These are phyloP conservation scores for Drosophila mauritiana DNA, from an alignment of 1,140 invertebrate genomes.

Conservation along the genomic window DNA sequence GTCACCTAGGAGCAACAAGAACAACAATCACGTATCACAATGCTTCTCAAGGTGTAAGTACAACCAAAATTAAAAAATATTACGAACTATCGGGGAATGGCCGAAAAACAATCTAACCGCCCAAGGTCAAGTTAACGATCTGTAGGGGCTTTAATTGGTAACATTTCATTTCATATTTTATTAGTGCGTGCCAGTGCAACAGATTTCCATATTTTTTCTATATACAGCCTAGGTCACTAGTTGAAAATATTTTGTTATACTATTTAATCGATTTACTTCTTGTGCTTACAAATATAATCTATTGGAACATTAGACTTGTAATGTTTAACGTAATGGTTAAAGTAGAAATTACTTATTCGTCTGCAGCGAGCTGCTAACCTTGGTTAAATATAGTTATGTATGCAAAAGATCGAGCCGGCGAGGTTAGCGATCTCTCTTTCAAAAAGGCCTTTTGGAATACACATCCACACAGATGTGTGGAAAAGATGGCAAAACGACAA, in stretches of 20 bases:
- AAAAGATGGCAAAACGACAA: conserved; percentile 1
- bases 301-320: not conserved
- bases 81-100: not conserved
- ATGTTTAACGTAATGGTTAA: not conserved
- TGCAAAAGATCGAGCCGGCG: conserved; percentile 39
- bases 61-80: not conserved
- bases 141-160: not conserved
- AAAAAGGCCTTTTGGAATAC: conserved; percentile 31
- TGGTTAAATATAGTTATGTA: conserved; percentile 21
- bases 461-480: not conserved
- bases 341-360: conserved; percentile 20
- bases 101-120: not conserved
- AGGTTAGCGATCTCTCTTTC: conserved; percentile 45
- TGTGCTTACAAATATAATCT: no score
- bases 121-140: conserved; percentile 30
- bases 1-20: conserved; percentile 20
- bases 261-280: no score
- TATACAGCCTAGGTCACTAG: not conserved
- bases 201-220: no score
- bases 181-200: no score
- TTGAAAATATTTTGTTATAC: not conserved
- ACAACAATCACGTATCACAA: conserved; percentile 39
- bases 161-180: no score
- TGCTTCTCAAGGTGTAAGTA: conserved; percentile 78
- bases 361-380: conserved; percentile 65